Base-by-base conservation (phyloP, 2,113 vertebrate species). In the Chloroceryle aenea region DNA sequence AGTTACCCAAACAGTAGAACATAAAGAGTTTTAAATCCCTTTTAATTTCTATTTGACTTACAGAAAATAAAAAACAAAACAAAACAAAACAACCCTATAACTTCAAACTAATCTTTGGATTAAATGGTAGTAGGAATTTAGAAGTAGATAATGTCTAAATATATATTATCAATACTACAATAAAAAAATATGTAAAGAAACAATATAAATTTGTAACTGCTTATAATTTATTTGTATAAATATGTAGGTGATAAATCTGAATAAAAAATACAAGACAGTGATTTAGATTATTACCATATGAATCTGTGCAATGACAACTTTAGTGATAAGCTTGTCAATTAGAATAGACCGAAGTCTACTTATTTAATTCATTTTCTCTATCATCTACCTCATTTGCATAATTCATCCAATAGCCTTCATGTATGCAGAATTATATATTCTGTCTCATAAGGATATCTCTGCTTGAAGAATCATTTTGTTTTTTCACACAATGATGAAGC, bases 401-500 rank as follows among this genome's bases (percentile, higher is more conserved):
- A 0, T 77, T 77, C 73, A 56, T 72, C 32, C 64, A 62, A 62
- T 21, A 62, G 6, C 10, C 25, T 52, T 56, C 23, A 45, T 55
- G 61, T 4, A 34, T 19, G 20, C 11, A 85, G 25, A 94, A 59
- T 32, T 63, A 29, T 11, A 76, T 19, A 42, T 29, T 56, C 12
- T 61, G 1, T 22, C 9, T 83, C 59, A 29, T 43, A 80, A 56
- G 18, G 7, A 32, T 32, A 4, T 62, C 9, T 59, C 6, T 72
- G 10, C 6, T 22, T 26, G 15, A 73, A 83, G 32, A 83, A 8
- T 42, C 0, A 4, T 52, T 61, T 80, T 61, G 8, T 47, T 23
- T 38, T 80, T 89, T 27, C 10, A 68, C 22, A 6, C 20, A 30
- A 7, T 0, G 2, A 21, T 15, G 4, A 3, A 4, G 2, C 2